Percentiles rank a stretch among this genome's conserved stretches.
Evolutionary conservation across 2,888 invertebrate genomes (phyloP).

Genomic region (Hydrotaea cyrtoneurina): DNA sequence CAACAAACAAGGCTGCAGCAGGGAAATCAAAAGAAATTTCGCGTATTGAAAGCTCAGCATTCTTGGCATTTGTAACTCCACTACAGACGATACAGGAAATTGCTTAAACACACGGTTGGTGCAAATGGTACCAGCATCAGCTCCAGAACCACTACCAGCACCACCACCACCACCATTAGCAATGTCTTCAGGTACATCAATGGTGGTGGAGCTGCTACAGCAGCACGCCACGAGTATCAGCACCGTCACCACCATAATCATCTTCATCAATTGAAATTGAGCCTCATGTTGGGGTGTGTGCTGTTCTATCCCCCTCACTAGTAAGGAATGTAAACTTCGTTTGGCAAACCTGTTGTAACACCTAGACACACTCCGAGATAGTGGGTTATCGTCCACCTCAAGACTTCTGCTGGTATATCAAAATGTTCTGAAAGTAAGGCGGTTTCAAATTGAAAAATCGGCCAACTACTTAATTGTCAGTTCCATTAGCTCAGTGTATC

Average conservation of each 20-base stretch:
- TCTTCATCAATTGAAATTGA: conserved; percentile 35
- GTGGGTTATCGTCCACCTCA: too few relatives aligned
- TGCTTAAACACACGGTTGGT: conserved; percentile 50
- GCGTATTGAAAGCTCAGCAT: conserved; percentile 41
- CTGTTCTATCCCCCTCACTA: too few relatives aligned
- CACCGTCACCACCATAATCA: conserved; percentile 7
- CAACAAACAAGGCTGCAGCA: background rate
- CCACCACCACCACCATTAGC: background rate
- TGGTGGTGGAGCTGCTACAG: too few relatives aligned
- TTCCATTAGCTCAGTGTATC: too few relatives aligned
- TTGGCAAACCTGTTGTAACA: too few relatives aligned
- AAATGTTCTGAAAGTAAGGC: too few relatives aligned
- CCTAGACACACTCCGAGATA: too few relatives aligned
- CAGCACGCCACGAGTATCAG: background rate
- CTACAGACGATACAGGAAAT: conserved; percentile 59
- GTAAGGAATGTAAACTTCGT: too few relatives aligned
- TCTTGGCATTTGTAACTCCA: conserved; percentile 10
- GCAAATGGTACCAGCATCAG: background rate
- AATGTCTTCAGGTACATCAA: too few relatives aligned
- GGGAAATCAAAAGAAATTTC: conserved; percentile 23
- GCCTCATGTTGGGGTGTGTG: background rate
- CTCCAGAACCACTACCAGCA: background rate
- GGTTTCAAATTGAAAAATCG: too few relatives aligned
- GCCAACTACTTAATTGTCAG: too few relatives aligned
- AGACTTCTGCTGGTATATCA: too few relatives aligned